These are phyloP conservation scores for Zaprionus bogoriensis DNA, from an alignment of 2,888 invertebrate species.

Conservation along the genomic window DNA sequence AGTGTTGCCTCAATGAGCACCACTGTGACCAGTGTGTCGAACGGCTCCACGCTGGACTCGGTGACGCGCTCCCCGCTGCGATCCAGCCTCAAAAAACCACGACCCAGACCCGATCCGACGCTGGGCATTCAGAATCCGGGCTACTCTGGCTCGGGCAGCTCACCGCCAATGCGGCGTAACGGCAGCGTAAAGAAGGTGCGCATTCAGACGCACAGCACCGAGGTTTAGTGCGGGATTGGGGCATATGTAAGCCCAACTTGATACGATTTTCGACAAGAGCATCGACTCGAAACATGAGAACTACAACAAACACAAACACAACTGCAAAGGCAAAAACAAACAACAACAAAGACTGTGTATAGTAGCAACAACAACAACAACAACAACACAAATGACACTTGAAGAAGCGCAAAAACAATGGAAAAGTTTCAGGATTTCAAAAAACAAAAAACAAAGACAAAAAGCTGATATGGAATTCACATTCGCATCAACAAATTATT, in stretches of 20 bases:
- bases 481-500: conserved; percentile 42
- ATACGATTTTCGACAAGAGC: conserved; percentile 20
- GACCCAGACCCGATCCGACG: conserved; percentile 84
- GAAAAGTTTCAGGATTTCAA: conserved; percentile 17
- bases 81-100: conserved; percentile 92
- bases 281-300: conserved; percentile 32
- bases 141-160: conserved; percentile 88
- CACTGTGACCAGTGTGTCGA: conserved; percentile 87
- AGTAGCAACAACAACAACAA: conserved; percentile 62
- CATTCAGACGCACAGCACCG: conserved; percentile 95
- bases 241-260: conserved; percentile 10
- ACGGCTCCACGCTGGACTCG: conserved; percentile 82
- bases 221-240: conserved; percentile 85
- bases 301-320: conserved; percentile 40
- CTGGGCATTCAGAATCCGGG: conserved; percentile 94
- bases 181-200: conserved; percentile 95
- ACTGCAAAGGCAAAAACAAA: conserved; percentile 30
- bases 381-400: conserved; percentile 36
- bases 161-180: conserved; percentile 91
- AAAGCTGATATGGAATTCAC: conserved; percentile 23
- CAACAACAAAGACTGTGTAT: conserved; percentile 68
- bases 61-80: conserved; percentile 87
- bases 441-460: conserved; percentile 1
- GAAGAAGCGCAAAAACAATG: conserved; percentile 26
- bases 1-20: conserved; percentile 90